A percentile compares a stretch with the other conserved stretches of the same genome.
phyloP scores from a whole-genome alignment of 2,797 vertebrate genomes.

The Chlorospingus flavigularis region DNA sequence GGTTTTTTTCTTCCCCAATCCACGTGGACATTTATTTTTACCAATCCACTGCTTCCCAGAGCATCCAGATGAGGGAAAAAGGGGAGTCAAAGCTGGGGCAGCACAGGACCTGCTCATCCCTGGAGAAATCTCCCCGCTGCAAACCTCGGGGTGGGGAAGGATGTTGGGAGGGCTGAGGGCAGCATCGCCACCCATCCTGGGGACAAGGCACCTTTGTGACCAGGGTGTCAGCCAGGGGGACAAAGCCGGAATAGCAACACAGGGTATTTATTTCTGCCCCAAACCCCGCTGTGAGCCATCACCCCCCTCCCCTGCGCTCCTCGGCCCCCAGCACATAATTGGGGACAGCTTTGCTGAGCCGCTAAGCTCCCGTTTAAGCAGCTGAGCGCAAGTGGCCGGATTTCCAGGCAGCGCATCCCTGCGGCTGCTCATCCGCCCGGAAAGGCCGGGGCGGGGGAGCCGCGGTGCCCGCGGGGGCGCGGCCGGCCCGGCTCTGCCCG shows the following conservation, averaged over 20 bases:
- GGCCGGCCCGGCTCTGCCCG: neutral
- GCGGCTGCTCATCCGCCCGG: neutral
- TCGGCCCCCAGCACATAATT: neutral
- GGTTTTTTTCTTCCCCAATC: no score
- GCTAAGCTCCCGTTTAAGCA: constrained; percentile 18
- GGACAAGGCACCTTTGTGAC: accelerated
- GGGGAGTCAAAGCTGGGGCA: neutral
- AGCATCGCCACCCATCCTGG: accelerated
- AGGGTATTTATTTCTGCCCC: neutral
- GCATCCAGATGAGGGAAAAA: neutral
- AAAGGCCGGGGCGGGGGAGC: neutral
- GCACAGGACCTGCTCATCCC: neutral
- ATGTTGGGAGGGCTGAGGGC: accelerated
- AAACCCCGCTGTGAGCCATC: accelerated
- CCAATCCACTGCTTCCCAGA: neutral
- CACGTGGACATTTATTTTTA: accelerated
- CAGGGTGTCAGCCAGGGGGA: accelerated
- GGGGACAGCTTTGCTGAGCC: constrained; percentile 16
- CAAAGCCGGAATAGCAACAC: neutral
- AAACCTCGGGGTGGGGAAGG: neutral
- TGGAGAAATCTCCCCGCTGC: neutral
- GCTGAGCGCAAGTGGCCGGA: neutral
- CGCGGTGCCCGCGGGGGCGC: neutral
- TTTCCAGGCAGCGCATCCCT: neutral
- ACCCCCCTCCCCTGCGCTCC: neutral